Conservation (phyloP, 2,888 invertebrate genomes). For the Scaptomyza reducta region DNA sequence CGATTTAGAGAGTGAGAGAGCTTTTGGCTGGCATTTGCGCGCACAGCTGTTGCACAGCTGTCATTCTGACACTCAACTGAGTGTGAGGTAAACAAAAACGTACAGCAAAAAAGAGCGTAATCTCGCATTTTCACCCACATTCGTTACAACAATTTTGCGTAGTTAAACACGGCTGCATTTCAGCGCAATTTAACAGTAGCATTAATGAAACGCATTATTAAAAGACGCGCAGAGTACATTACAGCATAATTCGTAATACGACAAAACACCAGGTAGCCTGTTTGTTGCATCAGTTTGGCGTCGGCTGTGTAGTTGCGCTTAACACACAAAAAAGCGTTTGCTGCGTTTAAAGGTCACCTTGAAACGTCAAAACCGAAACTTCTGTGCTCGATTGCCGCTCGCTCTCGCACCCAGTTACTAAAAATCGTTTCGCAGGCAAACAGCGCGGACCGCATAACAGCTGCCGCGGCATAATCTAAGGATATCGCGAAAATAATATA, state of each 20-base stretch:
- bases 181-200: not conserved
- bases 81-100: constrained; percentile 61
- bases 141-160: constrained; percentile 26
- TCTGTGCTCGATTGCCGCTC: constrained; percentile 54
- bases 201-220: constrained; percentile 51
- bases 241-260: constrained; percentile 5
- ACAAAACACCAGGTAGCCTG: constrained; percentile 32
- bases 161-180: constrained; percentile 21
- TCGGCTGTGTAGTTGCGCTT: constrained; percentile 35
- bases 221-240: constrained; percentile 20
- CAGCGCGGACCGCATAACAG: constrained; percentile 25
- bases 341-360: constrained; percentile 83
- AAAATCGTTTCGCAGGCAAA: constrained; percentile 59
- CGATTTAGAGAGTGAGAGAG: constrained; percentile 19
- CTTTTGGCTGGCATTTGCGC: constrained; percentile 42
- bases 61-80: constrained; percentile 38
- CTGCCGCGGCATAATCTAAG: constrained; percentile 52
- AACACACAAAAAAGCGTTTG: constrained; percentile 50
- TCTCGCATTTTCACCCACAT: constrained; percentile 46
- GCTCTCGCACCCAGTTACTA: constrained; percentile 67
- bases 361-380: constrained; percentile 82
- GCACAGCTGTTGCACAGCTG: constrained; percentile 64
- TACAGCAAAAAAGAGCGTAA: constrained; percentile 45
- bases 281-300: constrained; percentile 67
- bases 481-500: constrained; percentile 25